These are phyloP conservation scores for Temnothorax ravouxi DNA, from an alignment of 2,888 invertebrate genomes.

Conservation along the genomic window DNA sequence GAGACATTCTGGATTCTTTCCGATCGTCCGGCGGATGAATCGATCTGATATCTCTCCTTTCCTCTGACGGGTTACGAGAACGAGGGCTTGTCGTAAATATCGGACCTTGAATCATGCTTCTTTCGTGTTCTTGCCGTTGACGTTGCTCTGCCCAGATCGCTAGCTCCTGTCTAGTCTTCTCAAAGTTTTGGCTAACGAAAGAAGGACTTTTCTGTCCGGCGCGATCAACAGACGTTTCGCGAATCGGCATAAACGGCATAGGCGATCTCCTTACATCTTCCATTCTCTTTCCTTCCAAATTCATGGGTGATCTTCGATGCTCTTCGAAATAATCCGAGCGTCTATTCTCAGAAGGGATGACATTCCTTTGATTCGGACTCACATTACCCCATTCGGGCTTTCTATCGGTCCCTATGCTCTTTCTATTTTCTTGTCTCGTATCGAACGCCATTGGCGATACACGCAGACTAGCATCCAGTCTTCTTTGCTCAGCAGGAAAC, in stretches of 20 bases:
- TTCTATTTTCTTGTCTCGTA: constrained; percentile 80
- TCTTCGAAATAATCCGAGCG: constrained; percentile 85
- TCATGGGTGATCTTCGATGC: constrained; percentile 84
- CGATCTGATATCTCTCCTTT: constrained; percentile 77
- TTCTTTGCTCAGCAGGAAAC: constrained; percentile 80
- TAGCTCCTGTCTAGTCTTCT: constrained; percentile 84
- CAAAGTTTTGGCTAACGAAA: constrained; percentile 83
- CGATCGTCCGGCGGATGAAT: constrained; percentile 76
- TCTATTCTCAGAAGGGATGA: constrained; percentile 81
- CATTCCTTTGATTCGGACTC: constrained; percentile 82
- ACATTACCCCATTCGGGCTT: constrained; percentile 83
- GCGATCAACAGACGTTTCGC: constrained; percentile 81
- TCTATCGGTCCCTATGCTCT: constrained; percentile 78
- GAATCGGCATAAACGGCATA: constrained; percentile 84
- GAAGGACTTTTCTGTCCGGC: constrained; percentile 83
- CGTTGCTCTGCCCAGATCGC: constrained; percentile 85
- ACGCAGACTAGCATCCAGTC: constrained; percentile 79
- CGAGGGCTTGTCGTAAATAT: constrained; percentile 83
- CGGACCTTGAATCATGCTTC: constrained; percentile 77
- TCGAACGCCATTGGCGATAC: constrained; percentile 83
- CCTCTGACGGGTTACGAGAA: constrained; percentile 83
- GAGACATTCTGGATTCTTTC: constrained; percentile 81
- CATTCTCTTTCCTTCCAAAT: constrained; percentile 81
- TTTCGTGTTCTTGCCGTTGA: constrained; percentile 84
- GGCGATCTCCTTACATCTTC: constrained; percentile 84